These are phyloP conservation scores for Sminthurinus signatus DNA, from an alignment of 1,140 invertebrate species.

Conservation along the genomic window DNA sequence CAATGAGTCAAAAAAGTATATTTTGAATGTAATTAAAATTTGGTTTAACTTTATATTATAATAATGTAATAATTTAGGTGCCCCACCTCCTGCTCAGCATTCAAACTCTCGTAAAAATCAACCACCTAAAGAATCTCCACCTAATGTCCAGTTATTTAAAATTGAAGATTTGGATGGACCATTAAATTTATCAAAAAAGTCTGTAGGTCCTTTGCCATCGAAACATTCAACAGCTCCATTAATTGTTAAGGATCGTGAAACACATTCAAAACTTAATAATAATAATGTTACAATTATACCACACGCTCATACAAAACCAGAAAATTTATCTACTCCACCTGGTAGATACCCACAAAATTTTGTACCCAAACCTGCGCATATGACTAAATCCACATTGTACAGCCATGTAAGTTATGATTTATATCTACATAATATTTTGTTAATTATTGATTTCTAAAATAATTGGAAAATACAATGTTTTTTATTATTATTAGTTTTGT, in stretches of 20 bases:
- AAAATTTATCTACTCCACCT: slow-evolving; percentile 24
- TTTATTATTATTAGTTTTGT: too few species aligned
- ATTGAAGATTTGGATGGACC: slow-evolving; percentile 8
- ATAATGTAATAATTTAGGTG: slow-evolving; percentile 12
- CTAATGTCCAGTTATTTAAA: slow-evolving; percentile 13
- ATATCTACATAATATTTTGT: slow-evolving; percentile 14
- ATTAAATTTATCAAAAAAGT: slow-evolving; percentile 29
- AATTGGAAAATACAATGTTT: too few species aligned
- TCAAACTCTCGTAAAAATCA: slow-evolving; percentile 15
- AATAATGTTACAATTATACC: slow-evolving; percentile 24
- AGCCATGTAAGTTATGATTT: slow-evolving; percentile 28
- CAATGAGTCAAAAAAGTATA: too few species aligned
- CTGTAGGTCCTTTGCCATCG: background rate
- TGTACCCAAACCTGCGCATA: slow-evolving; percentile 36
- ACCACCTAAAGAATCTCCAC: slow-evolving; percentile 15
- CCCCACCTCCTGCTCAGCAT: slow-evolving; percentile 8
- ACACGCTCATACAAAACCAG: slow-evolving; percentile 33
- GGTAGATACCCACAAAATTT: slow-evolving; percentile 27
- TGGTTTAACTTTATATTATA: too few species aligned
- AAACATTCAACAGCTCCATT: slow-evolving; percentile 1
- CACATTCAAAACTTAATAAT: background rate
- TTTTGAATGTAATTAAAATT: too few species aligned
- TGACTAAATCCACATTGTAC: slow-evolving; percentile 30
- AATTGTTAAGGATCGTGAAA: slow-evolving; percentile 3
- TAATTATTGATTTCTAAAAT: background rate